A percentile compares a stretch with the other conserved stretches of the same genome.
Conservation (phyloP, 2,888 invertebrate genomes). For the Kryphioiulus occultus region DNA sequence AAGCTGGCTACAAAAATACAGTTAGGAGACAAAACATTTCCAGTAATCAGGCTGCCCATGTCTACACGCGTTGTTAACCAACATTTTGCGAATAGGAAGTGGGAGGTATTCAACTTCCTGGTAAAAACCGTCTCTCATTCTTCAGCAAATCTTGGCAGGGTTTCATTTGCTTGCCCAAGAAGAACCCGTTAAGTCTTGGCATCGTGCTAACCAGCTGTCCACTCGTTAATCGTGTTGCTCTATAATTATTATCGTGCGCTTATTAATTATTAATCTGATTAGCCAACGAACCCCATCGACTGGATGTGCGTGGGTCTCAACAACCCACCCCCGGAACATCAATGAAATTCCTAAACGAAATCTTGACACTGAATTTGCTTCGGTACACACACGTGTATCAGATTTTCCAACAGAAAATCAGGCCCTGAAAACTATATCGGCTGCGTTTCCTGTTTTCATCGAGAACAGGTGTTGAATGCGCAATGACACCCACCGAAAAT, state of each 20-base stretch:
- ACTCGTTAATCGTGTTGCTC: neutral
- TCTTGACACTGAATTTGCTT: neutral
- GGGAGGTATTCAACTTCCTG: neutral
- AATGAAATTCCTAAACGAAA: neutral
- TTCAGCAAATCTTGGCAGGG: neutral
- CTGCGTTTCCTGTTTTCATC: neutral
- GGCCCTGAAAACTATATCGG: neutral
- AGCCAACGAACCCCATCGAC: neutral
- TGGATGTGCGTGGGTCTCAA: neutral
- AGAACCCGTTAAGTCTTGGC: neutral
- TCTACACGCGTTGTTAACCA: too few relatives aligned
- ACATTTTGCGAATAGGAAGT: too few relatives aligned
- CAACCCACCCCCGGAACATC: neutral
- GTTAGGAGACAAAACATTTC: too few relatives aligned
- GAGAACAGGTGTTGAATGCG: constrained; percentile 17
- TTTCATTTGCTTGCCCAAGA: neutral
- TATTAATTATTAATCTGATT: constrained; percentile 21
- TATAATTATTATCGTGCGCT: constrained; percentile 11
- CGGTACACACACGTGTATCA: neutral
- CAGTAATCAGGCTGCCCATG: too few relatives aligned
- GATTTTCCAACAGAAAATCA: neutral
- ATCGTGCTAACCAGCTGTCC: neutral
- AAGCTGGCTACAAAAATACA: too few relatives aligned
- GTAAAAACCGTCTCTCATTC: neutral
- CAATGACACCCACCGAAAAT: neutral